Evolutionary conservation across 1,140 invertebrate genomes (phyloP), one percentile per base, ranked within the genome.

Genomic region (Chironomus tepperi): DNA sequence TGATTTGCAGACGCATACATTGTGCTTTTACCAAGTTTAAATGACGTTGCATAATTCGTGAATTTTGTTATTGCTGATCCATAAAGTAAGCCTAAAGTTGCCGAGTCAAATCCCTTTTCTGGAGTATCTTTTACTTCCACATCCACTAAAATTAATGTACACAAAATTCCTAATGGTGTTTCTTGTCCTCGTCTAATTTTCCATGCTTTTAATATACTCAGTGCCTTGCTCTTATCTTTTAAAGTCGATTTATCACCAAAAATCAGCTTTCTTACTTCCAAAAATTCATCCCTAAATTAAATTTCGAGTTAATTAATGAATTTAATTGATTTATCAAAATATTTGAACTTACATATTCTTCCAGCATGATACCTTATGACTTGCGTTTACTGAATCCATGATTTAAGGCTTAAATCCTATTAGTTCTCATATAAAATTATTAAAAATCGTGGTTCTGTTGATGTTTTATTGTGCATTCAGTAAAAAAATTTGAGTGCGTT

Each of bases 1-100:
- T 81, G 74, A n/a, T 73, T 74, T 7, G 81, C 81, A 0, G 79
- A 80, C 1, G 77, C 77, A 19, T 82, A 82, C 81, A 82, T 82
- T 73, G 79, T 80, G 34, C 65, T 75, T 78, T 80, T 78, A 73
- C 76, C 80, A 16, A 70, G n/a, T 16, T 19, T 24, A 7, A 70
- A 57, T 78, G 75, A 1, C 73, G 75, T 72, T 81, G 80, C 67
- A 80, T 81, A 1, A 80, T 82, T 9, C 81, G 81, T 0, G 79
- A 82, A 73, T 42, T 73, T 43, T 0, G 78, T 81, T 19, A 82
- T 79, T 15, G 80, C 78, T 15, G 76, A 79, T 2, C 80, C 78
- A 76, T 82, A 82, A 8, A 76, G 75, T 0, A 74, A 76, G 47
- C 79, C 77, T n/a, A 80, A 73, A 67, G 12, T 67, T 74, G 70